Evolutionary conservation across 1,140 invertebrate species (phyloP).

Genomic region (Cecropterus lyciades): DNA sequence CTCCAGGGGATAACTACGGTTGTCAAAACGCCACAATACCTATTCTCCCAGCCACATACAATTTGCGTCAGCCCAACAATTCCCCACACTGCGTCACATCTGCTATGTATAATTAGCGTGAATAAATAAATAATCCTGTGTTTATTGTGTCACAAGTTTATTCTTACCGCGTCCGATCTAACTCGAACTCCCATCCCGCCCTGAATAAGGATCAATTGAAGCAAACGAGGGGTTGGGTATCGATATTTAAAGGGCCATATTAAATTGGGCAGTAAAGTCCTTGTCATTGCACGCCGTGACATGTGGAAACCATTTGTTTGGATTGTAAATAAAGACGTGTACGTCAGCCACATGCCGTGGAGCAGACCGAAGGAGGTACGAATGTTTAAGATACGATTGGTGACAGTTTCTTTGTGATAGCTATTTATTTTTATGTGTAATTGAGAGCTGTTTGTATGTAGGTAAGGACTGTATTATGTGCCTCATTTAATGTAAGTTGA

Average conservation of each 20-base stretch:
- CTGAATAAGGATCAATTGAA: neutral
- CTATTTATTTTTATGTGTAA: neutral
- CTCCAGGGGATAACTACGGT: conserved; percentile 4
- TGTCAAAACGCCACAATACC: conserved; percentile 15
- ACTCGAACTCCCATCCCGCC: conserved; percentile 36
- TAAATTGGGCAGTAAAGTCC: conserved; percentile 55
- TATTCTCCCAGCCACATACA: conserved; percentile 4
- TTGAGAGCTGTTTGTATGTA: too few relatives aligned
- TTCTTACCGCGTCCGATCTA: conserved; percentile 49
- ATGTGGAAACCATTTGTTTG: conserved; percentile 77
- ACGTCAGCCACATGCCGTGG: conserved; percentile 55
- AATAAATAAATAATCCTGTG: conserved; percentile 74
- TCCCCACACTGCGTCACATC: conserved; percentile 56
- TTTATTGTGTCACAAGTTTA: conserved; percentile 76
- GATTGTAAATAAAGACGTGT: conserved; percentile 71
- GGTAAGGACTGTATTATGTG: too few relatives aligned
- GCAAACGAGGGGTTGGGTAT: neutral
- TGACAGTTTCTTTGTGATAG: conserved; percentile 41
- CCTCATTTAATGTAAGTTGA: too few relatives aligned
- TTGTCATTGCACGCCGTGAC: conserved; percentile 73
- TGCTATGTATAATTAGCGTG: conserved; percentile 69
- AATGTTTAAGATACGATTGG: conserved; percentile 43
- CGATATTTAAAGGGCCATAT: conserved; percentile 39
- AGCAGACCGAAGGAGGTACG: conserved; percentile 10
- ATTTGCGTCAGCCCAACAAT: conserved; percentile 39